Conservation (phyloP, 2,888 invertebrate species). For the Tolmerus cingulatus region DNA sequence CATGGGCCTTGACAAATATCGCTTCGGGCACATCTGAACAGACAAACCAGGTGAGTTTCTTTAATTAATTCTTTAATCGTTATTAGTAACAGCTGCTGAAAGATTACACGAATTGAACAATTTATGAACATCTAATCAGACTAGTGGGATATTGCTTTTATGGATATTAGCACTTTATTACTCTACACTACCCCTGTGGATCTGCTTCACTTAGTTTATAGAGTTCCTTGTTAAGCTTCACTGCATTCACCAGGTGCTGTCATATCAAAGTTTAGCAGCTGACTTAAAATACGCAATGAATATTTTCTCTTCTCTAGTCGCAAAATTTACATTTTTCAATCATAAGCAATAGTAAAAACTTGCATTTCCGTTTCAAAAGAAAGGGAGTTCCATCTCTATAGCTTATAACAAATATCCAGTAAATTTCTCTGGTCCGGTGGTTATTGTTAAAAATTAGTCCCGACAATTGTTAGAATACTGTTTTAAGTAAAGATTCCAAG, state of each 20-base stretch:
- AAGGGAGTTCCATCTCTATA: no score
- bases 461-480: no score
- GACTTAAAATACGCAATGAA: background rate
- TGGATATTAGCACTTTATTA: background rate
- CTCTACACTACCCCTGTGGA: no score
- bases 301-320: no score
- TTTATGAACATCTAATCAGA: background rate
- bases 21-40: conserved; percentile 94
- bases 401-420: no score
- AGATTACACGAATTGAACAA: background rate
- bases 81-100: background rate
- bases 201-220: background rate
- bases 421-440: no score
- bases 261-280: background rate
- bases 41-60: conserved; percentile 72
- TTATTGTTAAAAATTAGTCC: no score
- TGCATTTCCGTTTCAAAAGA: no score
- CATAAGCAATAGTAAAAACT: no score
- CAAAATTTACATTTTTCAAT: no score
- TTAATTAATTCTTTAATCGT: background rate
- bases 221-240: background rate
- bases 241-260: background rate
- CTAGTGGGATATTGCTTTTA: background rate
- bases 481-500: background rate
- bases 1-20: conserved; percentile 97